Percentiles rank a stretch among this genome's conserved stretches.
These are phyloP conservation scores for Cardinalis cardinalis DNA, from an alignment of 2,113 vertebrate genomes.

Conservation along the genomic window DNA sequence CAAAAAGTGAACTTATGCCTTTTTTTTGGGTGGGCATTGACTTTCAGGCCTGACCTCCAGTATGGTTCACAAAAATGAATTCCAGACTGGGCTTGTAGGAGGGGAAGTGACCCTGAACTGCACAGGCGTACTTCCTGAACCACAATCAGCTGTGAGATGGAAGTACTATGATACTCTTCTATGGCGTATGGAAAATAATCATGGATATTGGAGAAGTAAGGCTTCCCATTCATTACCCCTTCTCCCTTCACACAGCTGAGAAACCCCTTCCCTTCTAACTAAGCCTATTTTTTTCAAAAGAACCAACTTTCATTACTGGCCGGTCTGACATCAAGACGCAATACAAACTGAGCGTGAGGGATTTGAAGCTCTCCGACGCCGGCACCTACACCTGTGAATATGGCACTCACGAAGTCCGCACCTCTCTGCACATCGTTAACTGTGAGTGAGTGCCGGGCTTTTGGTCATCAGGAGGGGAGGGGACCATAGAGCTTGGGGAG, in stretches of 20 bases:
- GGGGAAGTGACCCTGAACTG: slow-evolving; percentile 3
- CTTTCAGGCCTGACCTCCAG: slow-evolving; percentile 24
- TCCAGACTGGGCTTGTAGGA: neutral
- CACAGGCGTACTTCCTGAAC: accelerated
- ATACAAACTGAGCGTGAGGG: slow-evolving; percentile 3
- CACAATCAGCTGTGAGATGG: neutral
- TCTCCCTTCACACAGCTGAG: neutral
- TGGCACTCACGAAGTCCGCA: neutral
- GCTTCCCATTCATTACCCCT: neutral
- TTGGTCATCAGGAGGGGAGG: neutral
- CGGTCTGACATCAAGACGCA: neutral
- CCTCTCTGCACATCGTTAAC: slow-evolving; percentile 45
- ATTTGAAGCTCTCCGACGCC: neutral
- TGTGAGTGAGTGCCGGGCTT: slow-evolving; percentile 44
- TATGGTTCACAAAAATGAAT: neutral
- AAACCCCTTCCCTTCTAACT: neutral
- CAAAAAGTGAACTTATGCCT: neutral
- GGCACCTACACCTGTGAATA: slow-evolving; percentile 55
- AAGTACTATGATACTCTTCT: neutral
- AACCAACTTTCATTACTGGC: accelerated
- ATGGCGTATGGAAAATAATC: accelerated
- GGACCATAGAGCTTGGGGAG: neutral
- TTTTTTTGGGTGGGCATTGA: neutral
- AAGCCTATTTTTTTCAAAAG: slow-evolving; percentile 26
- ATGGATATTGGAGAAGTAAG: neutral